Conservation (phyloP, 2,888 invertebrate species). For the Nowickia ferox region DNA sequence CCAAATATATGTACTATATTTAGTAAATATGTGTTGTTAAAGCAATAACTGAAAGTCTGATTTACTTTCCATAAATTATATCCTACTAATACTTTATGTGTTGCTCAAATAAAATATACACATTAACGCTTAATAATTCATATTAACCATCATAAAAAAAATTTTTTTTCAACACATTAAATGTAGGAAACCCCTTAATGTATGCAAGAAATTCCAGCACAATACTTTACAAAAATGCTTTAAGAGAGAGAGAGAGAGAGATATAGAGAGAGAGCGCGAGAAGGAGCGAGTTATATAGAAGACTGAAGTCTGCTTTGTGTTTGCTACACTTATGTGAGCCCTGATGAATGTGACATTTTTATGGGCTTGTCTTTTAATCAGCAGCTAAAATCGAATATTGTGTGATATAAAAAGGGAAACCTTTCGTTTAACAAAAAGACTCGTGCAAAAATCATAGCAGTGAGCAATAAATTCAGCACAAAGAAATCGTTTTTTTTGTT, state of each 20-base stretch:
- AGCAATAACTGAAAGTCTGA: too few relatives aligned
- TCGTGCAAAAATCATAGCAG: slow-evolving; percentile 19
- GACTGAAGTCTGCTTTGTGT: too few relatives aligned
- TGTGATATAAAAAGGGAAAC: background rate
- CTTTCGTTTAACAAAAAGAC: slow-evolving; percentile 14
- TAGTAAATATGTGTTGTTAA: too few relatives aligned
- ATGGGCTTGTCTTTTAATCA: slow-evolving; percentile 66
- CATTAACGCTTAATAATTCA: background rate
- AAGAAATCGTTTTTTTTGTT: background rate
- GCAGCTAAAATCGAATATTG: slow-evolving; percentile 26
- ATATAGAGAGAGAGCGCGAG: background rate
- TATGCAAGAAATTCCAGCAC: slow-evolving; percentile 6
- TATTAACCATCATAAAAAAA: background rate
- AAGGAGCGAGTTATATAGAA: too few relatives aligned
- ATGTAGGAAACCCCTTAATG: slow-evolving; percentile 23
- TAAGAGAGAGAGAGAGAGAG: background rate
- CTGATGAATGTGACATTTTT: slow-evolving; percentile 74
- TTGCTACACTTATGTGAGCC: slow-evolving; percentile 54
- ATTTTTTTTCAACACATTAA: slow-evolving; percentile 12
- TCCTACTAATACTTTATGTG: too few relatives aligned
- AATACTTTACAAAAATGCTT: background rate
- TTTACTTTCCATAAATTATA: too few relatives aligned
- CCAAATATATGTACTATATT: too few relatives aligned
- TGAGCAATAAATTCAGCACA: background rate
- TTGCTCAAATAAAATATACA: too few relatives aligned